Evolutionary conservation across 2,888 invertebrate genomes (phyloP).

Genomic region (Stenotaenia linearis): DNA sequence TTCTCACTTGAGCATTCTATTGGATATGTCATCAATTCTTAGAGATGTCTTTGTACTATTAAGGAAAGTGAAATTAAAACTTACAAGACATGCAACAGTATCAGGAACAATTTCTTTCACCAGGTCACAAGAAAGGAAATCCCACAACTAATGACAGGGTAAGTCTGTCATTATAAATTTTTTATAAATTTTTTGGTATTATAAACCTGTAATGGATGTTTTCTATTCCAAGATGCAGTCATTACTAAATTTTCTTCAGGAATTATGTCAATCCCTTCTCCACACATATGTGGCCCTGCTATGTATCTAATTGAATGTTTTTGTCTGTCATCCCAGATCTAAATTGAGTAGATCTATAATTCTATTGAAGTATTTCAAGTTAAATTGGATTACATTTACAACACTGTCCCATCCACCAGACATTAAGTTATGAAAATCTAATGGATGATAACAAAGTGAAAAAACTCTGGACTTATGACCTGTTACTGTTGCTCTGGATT

Average conservation of each 20-base stretch:
- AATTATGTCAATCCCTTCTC: constrained; percentile 62
- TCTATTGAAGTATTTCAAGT: no score
- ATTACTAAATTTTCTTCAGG: constrained; percentile 60
- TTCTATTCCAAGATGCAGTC: constrained; percentile 61
- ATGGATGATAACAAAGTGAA: constrained; percentile 60
- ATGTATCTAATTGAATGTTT: constrained; percentile 43
- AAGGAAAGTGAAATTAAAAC: no score
- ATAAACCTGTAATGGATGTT: constrained; percentile 56
- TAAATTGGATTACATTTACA: constrained; percentile 51
- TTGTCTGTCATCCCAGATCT: constrained; percentile 30
- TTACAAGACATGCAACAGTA: background rate
- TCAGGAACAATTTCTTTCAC: constrained; percentile 24
- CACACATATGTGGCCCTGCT: constrained; percentile 59
- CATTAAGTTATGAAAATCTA: constrained; percentile 56
- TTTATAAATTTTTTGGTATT: background rate
- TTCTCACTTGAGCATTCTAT: no score
- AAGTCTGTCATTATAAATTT: background rate
- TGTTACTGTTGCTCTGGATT: constrained; percentile 45
- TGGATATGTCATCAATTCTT: no score
- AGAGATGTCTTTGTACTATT: no score
- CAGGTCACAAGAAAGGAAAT: background rate
- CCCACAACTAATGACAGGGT: background rate
- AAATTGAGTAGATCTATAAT: no score
- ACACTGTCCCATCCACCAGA: constrained; percentile 64
- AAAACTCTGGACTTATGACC: constrained; percentile 62